Base-by-base conservation (phyloP, 2,797 vertebrate genomes). In the Channa striata region DNA sequence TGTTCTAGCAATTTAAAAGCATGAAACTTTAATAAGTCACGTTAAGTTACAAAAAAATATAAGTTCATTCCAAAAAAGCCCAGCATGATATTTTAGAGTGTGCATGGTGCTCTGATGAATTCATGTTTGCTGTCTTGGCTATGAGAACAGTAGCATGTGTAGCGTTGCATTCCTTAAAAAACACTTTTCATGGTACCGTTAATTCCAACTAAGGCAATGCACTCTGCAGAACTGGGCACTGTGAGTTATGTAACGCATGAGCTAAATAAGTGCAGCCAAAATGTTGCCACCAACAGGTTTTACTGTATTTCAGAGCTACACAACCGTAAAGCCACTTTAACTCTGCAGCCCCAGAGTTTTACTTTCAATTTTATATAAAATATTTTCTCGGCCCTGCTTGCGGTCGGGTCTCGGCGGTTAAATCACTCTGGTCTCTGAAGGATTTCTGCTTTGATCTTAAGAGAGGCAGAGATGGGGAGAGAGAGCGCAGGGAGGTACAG, bases 401-500 rank as follows among this genome's bases (percentile, higher is more conserved):
- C 56, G 59, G 52, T 43, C 12, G 11, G 64, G n/a, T 80, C 59
- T 72, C 53, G 1, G 19, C 63, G 42, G 44, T 81, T 72, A 68
- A 84, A 59, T 75, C 63, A 33, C 63, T 66, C 72, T 74, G 57
- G 57, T 71, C 87, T 89, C 86, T 71, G 71, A 81, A 66, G 84
- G 53, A 48, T 82, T 82, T 85, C 71, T 68, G 36, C 84, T 91
- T 90, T 91, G 72, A 91, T 91, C 83, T 87, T 60, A 40, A 63
- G 47, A 74, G 54, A 70, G 56, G 43, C 54, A 61, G 64, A 42
- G 60, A 44, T 33, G 5, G 36, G 21, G 64, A 25, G 42, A 19
- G 47, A 50, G 25, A 30, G 25, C 25, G 6, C 25, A 67, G 48
- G 36, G 21, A 49, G 54, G 61, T 63, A 30, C 34, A 52, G 19